A percentile compares a stretch with the other conserved stretches of the same genome.
These are phyloP conservation scores for Ibycter americanus DNA, from an alignment of 2,797 vertebrate genomes.

Conservation along the genomic window DNA sequence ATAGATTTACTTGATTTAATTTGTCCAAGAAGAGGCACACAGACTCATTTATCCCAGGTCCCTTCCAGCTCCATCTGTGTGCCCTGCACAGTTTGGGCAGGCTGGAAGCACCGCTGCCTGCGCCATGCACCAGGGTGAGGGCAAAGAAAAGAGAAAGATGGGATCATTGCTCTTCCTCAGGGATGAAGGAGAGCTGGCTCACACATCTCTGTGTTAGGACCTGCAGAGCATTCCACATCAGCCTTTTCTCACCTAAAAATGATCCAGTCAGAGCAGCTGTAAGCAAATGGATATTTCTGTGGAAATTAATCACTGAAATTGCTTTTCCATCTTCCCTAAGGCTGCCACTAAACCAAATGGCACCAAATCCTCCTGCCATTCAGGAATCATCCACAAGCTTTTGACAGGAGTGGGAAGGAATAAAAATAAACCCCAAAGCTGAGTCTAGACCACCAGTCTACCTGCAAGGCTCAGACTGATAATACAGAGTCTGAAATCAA, in stretches of 20 bases:
- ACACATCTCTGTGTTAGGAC: not conserved
- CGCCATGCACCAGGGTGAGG: fast-evolving
- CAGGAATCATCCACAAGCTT: not conserved
- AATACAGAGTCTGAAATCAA: not conserved
- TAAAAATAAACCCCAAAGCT: not conserved
- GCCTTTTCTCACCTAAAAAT: not conserved
- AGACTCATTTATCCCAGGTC: not conserved
- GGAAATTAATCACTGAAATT: not conserved
- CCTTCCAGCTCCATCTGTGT: not conserved
- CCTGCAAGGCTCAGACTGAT: not conserved
- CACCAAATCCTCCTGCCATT: not conserved
- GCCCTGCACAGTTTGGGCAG: not conserved
- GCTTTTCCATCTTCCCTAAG: not conserved
- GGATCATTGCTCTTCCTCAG: not conserved
- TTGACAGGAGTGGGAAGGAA: not conserved
- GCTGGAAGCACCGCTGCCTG: not conserved
- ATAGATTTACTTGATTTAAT: not conserved
- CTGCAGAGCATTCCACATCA: not conserved
- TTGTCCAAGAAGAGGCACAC: not conserved
- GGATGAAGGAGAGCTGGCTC: fast-evolving
- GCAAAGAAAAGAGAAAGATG: not conserved
- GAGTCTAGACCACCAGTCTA: not conserved
- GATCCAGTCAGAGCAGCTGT: not conserved
- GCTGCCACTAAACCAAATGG: not conserved
- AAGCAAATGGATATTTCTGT: not conserved